Evolutionary conservation across 1,140 invertebrate species (phyloP), one percentile per base, ranked within the genome.

Genomic region (Nilaparvata lugens): DNA sequence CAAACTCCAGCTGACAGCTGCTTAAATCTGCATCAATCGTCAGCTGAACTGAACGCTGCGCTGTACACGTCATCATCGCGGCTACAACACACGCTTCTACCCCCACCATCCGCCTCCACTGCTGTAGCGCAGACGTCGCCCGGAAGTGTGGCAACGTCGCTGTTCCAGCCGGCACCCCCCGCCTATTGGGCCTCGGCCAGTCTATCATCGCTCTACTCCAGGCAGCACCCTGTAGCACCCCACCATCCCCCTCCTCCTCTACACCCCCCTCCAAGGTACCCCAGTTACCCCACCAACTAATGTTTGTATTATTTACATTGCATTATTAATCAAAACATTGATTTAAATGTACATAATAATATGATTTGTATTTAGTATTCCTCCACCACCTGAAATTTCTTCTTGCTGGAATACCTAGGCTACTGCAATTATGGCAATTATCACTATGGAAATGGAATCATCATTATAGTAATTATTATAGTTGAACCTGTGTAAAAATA

Each of bases 1-100:
- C 64, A 65, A 48, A 45, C 61, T 62, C 28, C 51, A 7, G 13
- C n/a, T 4, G 52, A 60, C 59, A 60, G 52, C 24, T 60, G 55
- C n/a, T 19, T 19, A 5, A 19, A 48, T 18, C 25, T 38, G 21
- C 42, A 51, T 14, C 53, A 53, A 21, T 31, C 24, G 16, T 21
- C 55, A 13, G 45, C 14, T n/a, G 55, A 57, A 16, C 18, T 62
- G 48, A 21, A 45, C 43, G 57, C 45, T 21, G 35, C 51, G 23
- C 54, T 38, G 28, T 60, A 42, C 58, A 24, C 24, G 25, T 55
- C 31, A 13, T 40, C 13, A 54, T 25, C 55, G 54, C 53, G 56
- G n/a, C 57, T 52, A 23, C 56, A 56, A 18, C 28, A 54, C 1
- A 16, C 58, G 28, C 48, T 53, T 4, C 43, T 61, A 42, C 24